Percentiles rank a stretch among this genome's conserved stretches.
These are phyloP conservation scores for Bombus affinis DNA, from an alignment of 1,140 invertebrate species.

Conservation along the genomic window DNA sequence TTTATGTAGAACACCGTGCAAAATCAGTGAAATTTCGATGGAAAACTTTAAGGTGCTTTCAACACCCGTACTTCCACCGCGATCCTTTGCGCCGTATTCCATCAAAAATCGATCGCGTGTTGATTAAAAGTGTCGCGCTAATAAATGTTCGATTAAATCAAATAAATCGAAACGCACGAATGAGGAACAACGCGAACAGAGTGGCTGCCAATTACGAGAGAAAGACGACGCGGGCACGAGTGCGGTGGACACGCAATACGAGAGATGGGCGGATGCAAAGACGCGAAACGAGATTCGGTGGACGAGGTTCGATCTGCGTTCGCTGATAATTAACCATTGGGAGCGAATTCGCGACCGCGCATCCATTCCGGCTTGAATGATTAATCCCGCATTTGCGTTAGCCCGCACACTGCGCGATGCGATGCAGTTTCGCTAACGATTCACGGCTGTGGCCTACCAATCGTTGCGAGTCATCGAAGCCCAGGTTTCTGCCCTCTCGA, in stretches of 20 bases:
- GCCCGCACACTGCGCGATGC: slow-evolving; percentile 16
- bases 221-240: background rate
- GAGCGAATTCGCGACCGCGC: background rate
- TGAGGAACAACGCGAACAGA: too few species aligned
- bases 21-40: background rate
- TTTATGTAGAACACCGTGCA: background rate
- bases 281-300: background rate
- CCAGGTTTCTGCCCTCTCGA: background rate
- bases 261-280: background rate
- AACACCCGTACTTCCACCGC: too few species aligned
- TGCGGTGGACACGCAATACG: too few species aligned
- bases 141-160: background rate
- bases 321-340: slow-evolving; percentile 40
- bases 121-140: background rate
- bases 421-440: slow-evolving; percentile 45
- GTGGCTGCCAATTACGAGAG: background rate
- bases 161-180: too few species aligned
- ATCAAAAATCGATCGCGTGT: background rate
- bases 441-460: slow-evolving; percentile 40
- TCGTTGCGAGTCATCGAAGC: slow-evolving; percentile 45
- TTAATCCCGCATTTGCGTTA: slow-evolving; percentile 59
- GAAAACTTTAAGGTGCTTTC: background rate
- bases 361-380: slow-evolving; percentile 43
- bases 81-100: too few species aligned
- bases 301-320: slow-evolving; percentile 6